Percentiles rank a stretch among this genome's conserved stretches.
phyloP scores from a whole-genome alignment of 1,140 invertebrate species.

The Drosophila navojoa region DNA sequence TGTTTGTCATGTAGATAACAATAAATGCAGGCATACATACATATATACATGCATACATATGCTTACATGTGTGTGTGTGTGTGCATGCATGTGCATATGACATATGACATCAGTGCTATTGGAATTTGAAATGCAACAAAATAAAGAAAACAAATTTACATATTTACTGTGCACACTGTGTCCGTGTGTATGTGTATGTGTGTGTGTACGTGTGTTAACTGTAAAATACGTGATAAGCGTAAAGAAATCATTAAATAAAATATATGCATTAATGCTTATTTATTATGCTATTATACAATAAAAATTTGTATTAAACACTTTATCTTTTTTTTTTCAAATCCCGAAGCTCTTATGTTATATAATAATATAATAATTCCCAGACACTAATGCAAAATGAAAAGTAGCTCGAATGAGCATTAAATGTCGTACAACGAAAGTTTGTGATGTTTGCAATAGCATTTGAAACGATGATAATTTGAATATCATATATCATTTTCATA shows the following conservation, averaged over 20 bases:
- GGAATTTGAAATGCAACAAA: conserved; percentile 23
- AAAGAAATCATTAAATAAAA: conserved; percentile 10
- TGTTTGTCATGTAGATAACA: conserved; percentile 1
- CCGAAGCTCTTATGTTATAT: no score
- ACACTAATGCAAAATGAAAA: no score
- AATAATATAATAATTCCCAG: no score
- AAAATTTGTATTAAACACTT: not conserved
- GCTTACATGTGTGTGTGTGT: no score
- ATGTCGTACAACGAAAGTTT: no score
- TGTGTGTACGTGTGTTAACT: conserved; percentile 17
- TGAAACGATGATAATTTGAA: no score
- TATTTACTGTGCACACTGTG: conserved; percentile 19
- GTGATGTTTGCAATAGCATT: no score
- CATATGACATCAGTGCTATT: conserved; percentile 34
- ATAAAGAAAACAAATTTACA: not conserved
- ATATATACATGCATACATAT: not conserved
- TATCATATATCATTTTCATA: no score
- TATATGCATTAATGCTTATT: not conserved
- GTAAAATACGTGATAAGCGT: conserved; percentile 15
- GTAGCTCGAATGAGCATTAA: no score
- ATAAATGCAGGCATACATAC: no score
- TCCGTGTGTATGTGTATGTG: conserved; percentile 14
- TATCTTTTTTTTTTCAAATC: not conserved
- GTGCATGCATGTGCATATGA: not conserved
- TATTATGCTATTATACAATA: not conserved